Conservation (phyloP, 2,797 vertebrate genomes). For the Triplophysa bombifrons region DNA sequence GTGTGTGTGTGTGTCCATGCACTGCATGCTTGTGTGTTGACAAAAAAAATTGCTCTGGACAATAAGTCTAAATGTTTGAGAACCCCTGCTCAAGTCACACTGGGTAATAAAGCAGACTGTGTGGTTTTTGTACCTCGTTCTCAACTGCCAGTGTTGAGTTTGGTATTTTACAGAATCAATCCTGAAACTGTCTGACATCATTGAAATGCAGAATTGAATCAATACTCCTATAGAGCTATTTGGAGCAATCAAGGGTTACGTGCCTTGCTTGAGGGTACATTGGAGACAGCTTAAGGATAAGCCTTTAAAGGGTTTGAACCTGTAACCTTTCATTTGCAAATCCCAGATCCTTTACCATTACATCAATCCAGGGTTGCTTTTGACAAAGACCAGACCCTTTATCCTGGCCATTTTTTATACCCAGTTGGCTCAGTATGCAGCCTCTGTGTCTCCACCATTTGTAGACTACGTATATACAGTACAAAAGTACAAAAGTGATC, state of each 20-base stretch:
- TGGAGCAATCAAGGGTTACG: neutral
- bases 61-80: too few relatives aligned
- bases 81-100: too few relatives aligned
- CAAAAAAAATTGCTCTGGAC: too few relatives aligned
- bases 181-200: neutral
- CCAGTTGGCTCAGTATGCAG: conserved; percentile 6
- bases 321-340: neutral
- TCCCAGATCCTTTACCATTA: neutral
- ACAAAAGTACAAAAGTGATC: neutral
- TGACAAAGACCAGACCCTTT: neutral
- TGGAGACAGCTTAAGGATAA: neutral
- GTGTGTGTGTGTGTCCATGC: too few relatives aligned
- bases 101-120: too few relatives aligned
- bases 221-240: too few relatives aligned
- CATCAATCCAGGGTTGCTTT: neutral
- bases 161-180: too few relatives aligned
- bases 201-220: neutral
- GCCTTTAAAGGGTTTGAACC: neutral
- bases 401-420: neutral
- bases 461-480: neutral
- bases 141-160: too few relatives aligned
- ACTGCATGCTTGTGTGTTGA: too few relatives aligned
- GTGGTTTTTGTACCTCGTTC: too few relatives aligned
- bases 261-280: neutral
- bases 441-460: neutral